Base-by-base conservation (phyloP, 1,140 invertebrate genomes). In the Drosophila murphyi region DNA sequence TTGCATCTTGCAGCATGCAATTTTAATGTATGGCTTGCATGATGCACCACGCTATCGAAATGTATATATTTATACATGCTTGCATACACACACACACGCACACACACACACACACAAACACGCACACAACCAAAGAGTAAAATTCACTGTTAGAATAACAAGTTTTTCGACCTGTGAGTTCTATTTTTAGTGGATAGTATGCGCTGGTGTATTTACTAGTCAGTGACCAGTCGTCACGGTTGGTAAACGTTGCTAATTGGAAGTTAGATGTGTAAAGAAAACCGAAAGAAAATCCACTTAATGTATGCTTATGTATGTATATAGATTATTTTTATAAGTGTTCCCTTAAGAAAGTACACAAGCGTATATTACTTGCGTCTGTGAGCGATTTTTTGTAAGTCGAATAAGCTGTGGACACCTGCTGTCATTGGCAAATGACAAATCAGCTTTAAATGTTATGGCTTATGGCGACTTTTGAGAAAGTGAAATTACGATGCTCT, bases 111-210 rank as follows among this genome's bases (percentile, higher is more conserved):
- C 39, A 41, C 8, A 41, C 37, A 41, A 7, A 41, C 8, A 43
- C 39, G 10, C n/a, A 43, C 39, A 43, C 39, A 4, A n/a, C 3
- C 39, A 43, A 8, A 43, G 39, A 43, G 56, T 64, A 69, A 43
- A 65, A 76, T 72, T 61, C 56, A 68, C 50, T 57, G 68, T 71
- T 71, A 70, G 61, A 65, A 65, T 80, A 83, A 80, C 76, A 75
- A 75, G 72, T 75, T 78, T 62, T 62, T 35, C 37, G 45, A 45
- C 61, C 43, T 61, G 47, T 62, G 43, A 47, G 65, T 68, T 76
- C 41, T 67, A 56, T 70, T 70, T 78, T 68, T 51, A 70, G 72
- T 80, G 62, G 45, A 60, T 54, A 41, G 39, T 41, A 37, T 69
- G 65, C 45, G 10, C 32, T 54, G 32, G 41, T 48, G 63, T 64